Base-by-base conservation (phyloP, 2,888 invertebrate genomes). In the Acleris laterana region DNA sequence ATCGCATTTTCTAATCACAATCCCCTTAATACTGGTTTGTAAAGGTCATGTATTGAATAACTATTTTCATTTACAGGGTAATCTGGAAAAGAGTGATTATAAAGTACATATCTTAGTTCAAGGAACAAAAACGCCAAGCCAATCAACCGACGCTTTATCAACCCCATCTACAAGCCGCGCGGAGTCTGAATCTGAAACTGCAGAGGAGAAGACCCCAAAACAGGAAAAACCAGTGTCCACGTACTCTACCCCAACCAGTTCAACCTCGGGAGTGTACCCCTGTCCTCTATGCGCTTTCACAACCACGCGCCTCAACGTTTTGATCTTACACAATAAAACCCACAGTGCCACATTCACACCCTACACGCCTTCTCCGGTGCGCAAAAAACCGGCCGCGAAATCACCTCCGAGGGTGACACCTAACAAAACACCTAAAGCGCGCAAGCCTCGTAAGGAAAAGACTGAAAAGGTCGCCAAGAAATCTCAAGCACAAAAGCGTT, bases 271-370 rank as follows among this genome's bases (percentile, higher is more conserved):
- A 64, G 80, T 81, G 38, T 96, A 95, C 80, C 92, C 94, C 44
- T 96, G 96, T 79, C 94, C 94, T 73, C 84, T 94, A 42, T 96
- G 96, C 77, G 82, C 90, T 61, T 97, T 96, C 77, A 93, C 94
- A 25, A 95, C 96, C 38, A 90, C 93, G 17, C 94, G 96, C 32
- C 88, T 96, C 25, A 96, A 96, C 82, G 95, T 96, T 51, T 94
- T 97, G 78, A 94, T 96, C 70, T 86, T 95, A 70, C 97, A 97
- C 79, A 95, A 94, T 68, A 96, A 96, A 88, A 94, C 94, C 72
- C 96, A 96, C 77, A 93, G 94, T 74, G 88, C 93, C 62, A 93
- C 94, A 57, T 91, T 85, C 74, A 82, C 81, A 52, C 88, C 91
- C 38, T 93, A 92, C 70, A 92, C 87, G 70, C 93, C 93, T 57